Evolutionary conservation across 1,140 invertebrate genomes (phyloP).

Genomic region (Stenopsyche tienmushanensis): DNA sequence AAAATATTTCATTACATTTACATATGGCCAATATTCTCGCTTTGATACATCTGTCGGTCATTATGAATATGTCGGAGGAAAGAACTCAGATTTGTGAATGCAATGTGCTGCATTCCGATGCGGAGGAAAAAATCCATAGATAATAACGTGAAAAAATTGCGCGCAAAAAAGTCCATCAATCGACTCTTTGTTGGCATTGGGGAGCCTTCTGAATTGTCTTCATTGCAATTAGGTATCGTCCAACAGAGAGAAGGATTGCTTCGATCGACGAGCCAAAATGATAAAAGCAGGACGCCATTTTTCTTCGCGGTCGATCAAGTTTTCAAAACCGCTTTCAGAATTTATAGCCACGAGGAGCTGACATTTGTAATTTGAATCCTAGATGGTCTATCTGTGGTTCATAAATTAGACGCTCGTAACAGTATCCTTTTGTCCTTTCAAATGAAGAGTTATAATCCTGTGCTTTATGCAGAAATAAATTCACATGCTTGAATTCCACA

Average conservation of each 20-base stretch:
- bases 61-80: neutral
- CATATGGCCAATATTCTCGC: neutral
- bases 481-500: too few relatives aligned
- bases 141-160: neutral
- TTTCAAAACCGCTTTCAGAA: neutral
- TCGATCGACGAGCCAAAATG: too few relatives aligned
- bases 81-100: neutral
- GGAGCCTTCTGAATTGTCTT: too few relatives aligned
- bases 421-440: neutral
- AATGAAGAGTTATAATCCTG: too few relatives aligned
- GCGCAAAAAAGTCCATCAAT: too few relatives aligned
- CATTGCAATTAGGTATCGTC: too few relatives aligned
- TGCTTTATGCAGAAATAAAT: too few relatives aligned
- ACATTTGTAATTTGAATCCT: neutral
- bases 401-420: neutral
- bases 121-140: neutral
- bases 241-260: too few relatives aligned
- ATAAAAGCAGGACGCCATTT: too few relatives aligned
- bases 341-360: neutral
- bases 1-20: too few relatives aligned
- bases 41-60: neutral
- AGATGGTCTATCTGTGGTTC: neutral
- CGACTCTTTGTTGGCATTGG: too few relatives aligned
- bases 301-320: too few relatives aligned
- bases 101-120: neutral